Evolutionary conservation across 2,888 invertebrate genomes (phyloP).

Genomic region (Phrixothrix hirtus): DNA sequence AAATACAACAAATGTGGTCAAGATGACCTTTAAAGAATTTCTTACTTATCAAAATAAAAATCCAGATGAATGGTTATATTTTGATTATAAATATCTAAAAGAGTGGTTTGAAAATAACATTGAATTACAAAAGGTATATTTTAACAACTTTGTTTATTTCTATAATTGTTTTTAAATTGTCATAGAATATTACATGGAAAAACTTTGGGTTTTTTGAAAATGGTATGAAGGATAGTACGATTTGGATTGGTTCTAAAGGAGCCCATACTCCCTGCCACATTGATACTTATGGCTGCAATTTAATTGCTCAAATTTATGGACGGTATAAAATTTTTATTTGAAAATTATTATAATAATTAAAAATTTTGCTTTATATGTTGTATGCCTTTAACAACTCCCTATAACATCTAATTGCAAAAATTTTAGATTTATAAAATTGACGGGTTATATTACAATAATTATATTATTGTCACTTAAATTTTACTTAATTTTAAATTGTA

Average conservation of each 20-base stretch:
- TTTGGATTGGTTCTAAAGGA: slow-evolving; percentile 86
- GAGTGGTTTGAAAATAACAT: slow-evolving; percentile 66
- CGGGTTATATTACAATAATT: no score
- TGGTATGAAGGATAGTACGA: slow-evolving; percentile 69
- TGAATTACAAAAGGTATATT: slow-evolving; percentile 62
- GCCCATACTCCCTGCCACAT: slow-evolving; percentile 93
- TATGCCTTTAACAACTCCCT: no score
- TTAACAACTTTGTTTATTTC: no score
- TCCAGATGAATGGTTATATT: slow-evolving; percentile 72
- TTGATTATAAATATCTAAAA: slow-evolving; percentile 81
- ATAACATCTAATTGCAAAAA: no score
- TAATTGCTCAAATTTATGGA: slow-evolving; percentile 87
- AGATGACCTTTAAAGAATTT: slow-evolving; percentile 69
- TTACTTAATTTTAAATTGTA: no score
- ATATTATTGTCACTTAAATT: no score
- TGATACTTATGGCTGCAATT: slow-evolving; percentile 93
- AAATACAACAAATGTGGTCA: slow-evolving; percentile 63
- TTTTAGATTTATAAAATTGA: no score
- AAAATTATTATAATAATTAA: background rate
- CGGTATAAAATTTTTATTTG: slow-evolving; percentile 60
- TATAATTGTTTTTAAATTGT: no score
- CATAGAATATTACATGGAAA: slow-evolving; percentile 64
- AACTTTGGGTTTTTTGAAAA: slow-evolving; percentile 73
- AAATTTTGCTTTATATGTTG: background rate
- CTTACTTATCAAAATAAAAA: slow-evolving; percentile 51